phyloP scores from a whole-genome alignment of 2,888 invertebrate species.

The Spodoptera picta region DNA sequence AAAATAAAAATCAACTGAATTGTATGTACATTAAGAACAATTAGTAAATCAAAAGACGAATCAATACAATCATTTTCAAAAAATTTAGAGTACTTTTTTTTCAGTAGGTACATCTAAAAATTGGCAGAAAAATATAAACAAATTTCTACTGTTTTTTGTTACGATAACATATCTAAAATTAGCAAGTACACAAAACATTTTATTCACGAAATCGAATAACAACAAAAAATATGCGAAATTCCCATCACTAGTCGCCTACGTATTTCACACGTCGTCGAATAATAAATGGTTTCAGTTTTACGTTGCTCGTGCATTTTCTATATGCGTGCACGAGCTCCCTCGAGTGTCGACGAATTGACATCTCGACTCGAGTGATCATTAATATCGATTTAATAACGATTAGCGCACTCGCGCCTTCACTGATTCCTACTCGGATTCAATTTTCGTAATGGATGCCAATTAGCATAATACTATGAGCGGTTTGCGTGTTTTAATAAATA shows the following conservation, averaged over 20 bases:
- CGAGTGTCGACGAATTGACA: conserved; percentile 56
- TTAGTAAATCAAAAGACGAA: background rate
- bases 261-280: conserved; percentile 49
- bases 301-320: conserved; percentile 49
- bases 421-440: conserved; percentile 40
- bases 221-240: conserved; percentile 17
- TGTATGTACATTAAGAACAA: too few relatives aligned
- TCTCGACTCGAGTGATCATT: conserved; percentile 50
- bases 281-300: conserved; percentile 55
- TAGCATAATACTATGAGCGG: conserved; percentile 22
- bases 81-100: conserved; percentile 9
- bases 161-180: conserved; percentile 28
- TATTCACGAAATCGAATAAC: conserved; percentile 9
- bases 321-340: conserved; percentile 44
- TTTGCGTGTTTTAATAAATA: conserved; percentile 13
- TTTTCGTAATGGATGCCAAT: conserved; percentile 40
- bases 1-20: too few relatives aligned
- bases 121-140: conserved; percentile 19
- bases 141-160: conserved; percentile 21
- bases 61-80: background rate
- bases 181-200: conserved; percentile 34
- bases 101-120: conserved; percentile 6
- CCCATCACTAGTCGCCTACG: conserved; percentile 34
- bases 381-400: conserved; percentile 53
- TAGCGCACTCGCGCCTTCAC: conserved; percentile 36